phyloP scores from a whole-genome alignment of 2,888 invertebrate species.

The Iphiclides podalirius region DNA sequence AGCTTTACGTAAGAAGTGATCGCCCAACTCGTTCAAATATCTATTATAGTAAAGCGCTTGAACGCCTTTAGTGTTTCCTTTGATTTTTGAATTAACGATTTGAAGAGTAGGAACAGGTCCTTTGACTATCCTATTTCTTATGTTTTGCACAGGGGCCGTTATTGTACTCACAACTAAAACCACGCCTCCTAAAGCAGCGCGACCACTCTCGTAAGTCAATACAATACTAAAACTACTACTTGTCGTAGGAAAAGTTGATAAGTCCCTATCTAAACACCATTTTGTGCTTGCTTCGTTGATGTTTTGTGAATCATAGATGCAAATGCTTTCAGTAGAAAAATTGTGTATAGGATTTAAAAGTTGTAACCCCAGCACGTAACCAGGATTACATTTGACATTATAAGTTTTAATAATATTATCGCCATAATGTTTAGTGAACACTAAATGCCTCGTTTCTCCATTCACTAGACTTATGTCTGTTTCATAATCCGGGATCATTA shows the following conservation, averaged over 20 bases:
- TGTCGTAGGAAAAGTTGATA: constrained; percentile 93
- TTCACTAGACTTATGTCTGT: constrained; percentile 82
- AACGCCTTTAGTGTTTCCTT: constrained; percentile 89
- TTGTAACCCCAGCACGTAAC: constrained; percentile 93
- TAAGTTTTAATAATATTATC: constrained; percentile 80
- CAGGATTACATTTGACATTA: constrained; percentile 86
- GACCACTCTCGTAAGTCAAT: constrained; percentile 89
- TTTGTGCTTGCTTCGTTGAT: constrained; percentile 82
- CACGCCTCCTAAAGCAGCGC: constrained; percentile 88
- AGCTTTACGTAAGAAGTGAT: constrained; percentile 91
- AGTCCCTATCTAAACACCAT: constrained; percentile 91
- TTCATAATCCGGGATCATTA: constrained; percentile 84
- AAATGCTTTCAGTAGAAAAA: constrained; percentile 91
- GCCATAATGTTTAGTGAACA: constrained; percentile 84
- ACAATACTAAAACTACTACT: constrained; percentile 91
- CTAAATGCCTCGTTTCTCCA: constrained; percentile 89
- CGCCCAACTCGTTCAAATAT: constrained; percentile 90
- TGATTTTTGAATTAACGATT: constrained; percentile 86
- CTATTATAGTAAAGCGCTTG: constrained; percentile 93
- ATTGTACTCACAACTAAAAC: constrained; percentile 89
- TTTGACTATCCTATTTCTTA: constrained; percentile 86
- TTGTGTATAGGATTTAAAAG: constrained; percentile 94
- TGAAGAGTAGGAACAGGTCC: constrained; percentile 90
- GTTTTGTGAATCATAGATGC: constrained; percentile 87
- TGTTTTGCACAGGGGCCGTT: constrained; percentile 85